These are phyloP conservation scores for Caradrina clavipalpis DNA, from an alignment of 2,888 invertebrate species.

Conservation along the genomic window DNA sequence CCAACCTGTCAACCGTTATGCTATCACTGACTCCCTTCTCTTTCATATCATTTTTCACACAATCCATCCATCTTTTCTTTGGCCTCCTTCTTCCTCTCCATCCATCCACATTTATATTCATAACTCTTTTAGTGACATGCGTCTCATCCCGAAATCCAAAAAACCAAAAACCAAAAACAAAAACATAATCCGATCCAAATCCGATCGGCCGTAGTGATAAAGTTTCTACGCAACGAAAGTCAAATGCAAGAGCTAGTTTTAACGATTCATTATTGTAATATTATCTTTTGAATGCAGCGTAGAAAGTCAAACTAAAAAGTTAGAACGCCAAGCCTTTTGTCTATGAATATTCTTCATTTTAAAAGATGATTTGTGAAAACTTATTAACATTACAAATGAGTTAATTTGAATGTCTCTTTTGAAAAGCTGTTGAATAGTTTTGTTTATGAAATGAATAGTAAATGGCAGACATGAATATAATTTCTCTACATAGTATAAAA, in stretches of 20 bases:
- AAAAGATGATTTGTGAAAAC: conserved; percentile 51
- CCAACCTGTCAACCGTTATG: no score
- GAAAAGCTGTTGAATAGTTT: conserved; percentile 9
- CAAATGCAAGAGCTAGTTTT: neutral
- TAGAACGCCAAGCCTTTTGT: conserved; percentile 15
- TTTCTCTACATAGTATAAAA: neutral
- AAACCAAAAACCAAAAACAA: no score
- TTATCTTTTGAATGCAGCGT: conserved; percentile 21
- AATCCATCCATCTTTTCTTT: no score
- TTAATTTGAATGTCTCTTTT: conserved; percentile 49
- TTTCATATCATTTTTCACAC: no score
- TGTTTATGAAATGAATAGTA: conserved; percentile 7
- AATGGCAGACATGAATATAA: neutral
- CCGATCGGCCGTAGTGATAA: no score
- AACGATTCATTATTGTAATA: conserved; percentile 15
- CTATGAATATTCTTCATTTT: conserved; percentile 17
- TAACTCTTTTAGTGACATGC: no score
- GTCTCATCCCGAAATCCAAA: no score
- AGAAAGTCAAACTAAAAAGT: conserved; percentile 37
- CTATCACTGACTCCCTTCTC: no score
- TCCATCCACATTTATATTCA: no score
- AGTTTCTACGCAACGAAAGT: neutral
- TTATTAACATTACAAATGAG: conserved; percentile 56
- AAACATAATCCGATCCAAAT: no score
- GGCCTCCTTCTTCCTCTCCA: no score